These are phyloP conservation scores for Pyrgilauda ruficollis DNA, from an alignment of 2,113 vertebrate species.

Conservation along the genomic window DNA sequence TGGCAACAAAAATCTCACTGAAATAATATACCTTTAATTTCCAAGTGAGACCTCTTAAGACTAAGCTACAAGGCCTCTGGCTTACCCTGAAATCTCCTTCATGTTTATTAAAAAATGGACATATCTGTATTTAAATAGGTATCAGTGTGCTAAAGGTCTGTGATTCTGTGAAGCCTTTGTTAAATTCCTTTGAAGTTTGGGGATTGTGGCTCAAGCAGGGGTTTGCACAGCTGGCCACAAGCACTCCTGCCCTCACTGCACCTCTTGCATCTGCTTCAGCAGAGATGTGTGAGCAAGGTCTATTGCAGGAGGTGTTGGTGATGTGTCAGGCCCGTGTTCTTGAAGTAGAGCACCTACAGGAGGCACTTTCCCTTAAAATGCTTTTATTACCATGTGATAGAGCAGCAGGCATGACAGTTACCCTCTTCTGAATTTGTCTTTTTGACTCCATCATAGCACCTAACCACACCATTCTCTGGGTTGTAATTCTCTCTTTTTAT, in stretches of 20 bases:
- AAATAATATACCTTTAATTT: conserved; percentile 23
- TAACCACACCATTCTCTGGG: background rate
- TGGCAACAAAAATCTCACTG: conserved; percentile 40
- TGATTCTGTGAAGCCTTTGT: background rate
- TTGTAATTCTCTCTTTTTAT: background rate
- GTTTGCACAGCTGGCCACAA: background rate
- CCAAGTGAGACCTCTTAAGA: background rate
- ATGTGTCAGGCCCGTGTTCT: fast-evolving
- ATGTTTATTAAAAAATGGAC: background rate
- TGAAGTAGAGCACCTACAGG: background rate
- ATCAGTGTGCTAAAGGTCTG: background rate
- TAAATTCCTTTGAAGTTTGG: background rate
- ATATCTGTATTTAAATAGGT: background rate
- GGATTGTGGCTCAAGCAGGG: background rate
- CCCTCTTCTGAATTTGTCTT: background rate
- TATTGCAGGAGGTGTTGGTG: background rate
- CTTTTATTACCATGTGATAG: background rate
- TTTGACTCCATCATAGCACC: background rate
- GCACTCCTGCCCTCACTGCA: background rate
- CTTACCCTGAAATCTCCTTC: background rate
- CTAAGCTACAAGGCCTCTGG: background rate
- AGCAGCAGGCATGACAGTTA: background rate
- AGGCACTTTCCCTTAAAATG: background rate
- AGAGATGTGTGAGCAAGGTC: fast-evolving
- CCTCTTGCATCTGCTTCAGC: background rate